Base-by-base conservation (phyloP, 2,888 invertebrate genomes). In the Timema cristinae region DNA sequence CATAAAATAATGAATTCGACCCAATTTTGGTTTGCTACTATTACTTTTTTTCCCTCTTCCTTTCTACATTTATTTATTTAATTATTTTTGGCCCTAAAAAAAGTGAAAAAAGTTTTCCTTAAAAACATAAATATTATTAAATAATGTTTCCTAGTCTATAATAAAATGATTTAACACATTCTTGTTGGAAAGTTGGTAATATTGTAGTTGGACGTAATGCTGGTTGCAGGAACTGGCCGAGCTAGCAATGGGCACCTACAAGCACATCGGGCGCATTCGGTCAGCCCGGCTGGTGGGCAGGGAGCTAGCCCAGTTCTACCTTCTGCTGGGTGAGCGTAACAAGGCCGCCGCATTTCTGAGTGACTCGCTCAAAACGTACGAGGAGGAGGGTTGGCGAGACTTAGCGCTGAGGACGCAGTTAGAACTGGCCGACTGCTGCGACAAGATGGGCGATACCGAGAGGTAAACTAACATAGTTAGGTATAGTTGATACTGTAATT, bases 161-260 rank as follows among this genome's bases (percentile, higher is more conserved):
- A 4, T 32, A 32, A 32, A 32, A 32, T 32, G 32, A 32, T 32
- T 32, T 32, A 32, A 32, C 2, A 32, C 32, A 32, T 2, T 32
- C 32, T 32, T 32, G 32, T 4, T 32, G 32, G 32, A 32, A 32
- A 32, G 32, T 32, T 32, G 32, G 32, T 32, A 32, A 32, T 32
- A 32, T 32, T 32, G 32, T 32, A 32, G 32, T 32, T 4, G 32
- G 32, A 32, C 32, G 32, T 32, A 32, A 32, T 68, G 47, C 13
- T 11, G 16, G 48, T 32, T 15, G 50, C 75, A 89, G 85, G 97
- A 97, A 82, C 83, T 97, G 73, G 94, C 96, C 0, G 98, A 98
- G 81, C 83, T 97, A 75, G 95, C 97, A 0, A 96, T 73, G 74
- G 95, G 97, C 69, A 97, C 97, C 0, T 97, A 94, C 80, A 98